Conservation (phyloP, 2,797 vertebrate genomes). For the Poecilia velifera region DNA sequence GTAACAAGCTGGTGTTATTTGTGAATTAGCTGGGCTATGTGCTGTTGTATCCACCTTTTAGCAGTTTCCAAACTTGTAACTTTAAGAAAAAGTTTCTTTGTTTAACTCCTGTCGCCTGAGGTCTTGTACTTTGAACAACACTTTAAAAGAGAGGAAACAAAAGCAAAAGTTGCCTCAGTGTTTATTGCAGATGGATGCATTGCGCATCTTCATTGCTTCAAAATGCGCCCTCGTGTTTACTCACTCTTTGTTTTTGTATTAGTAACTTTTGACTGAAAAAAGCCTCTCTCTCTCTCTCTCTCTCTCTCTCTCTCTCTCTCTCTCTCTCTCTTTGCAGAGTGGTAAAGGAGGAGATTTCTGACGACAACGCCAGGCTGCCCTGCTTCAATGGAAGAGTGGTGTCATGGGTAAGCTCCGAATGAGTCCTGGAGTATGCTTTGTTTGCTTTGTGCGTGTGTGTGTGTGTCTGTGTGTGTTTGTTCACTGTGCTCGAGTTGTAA, state of each 20-base stretch:
- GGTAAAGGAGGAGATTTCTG: constrained; percentile 90
- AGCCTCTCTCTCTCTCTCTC: constrained; percentile 52
- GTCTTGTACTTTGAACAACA: constrained; percentile 10
- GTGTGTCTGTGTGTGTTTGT: constrained; percentile 5
- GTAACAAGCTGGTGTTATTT: background rate
- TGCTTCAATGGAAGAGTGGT: constrained; percentile 98
- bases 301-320: constrained; percentile 59
- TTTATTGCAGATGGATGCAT: constrained; percentile 20
- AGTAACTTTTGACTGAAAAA: constrained; percentile 59
- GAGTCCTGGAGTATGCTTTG: constrained; percentile 12
- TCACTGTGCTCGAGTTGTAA: constrained; percentile 12
- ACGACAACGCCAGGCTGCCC: constrained; percentile 95
- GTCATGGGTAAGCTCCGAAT: constrained; percentile 89
- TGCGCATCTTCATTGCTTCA: constrained; percentile 27
- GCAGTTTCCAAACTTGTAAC: background rate
- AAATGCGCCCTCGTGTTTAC: constrained; percentile 48
- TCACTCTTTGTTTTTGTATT: constrained; percentile 49
- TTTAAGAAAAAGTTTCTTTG: background rate
- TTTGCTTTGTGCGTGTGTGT: background rate
- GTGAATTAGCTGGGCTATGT: background rate
- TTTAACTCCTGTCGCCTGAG: background rate
- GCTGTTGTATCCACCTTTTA: background rate
- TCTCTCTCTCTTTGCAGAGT: constrained; percentile 73
- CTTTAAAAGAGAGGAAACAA: constrained; percentile 8
- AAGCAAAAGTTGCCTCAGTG: constrained; percentile 14